phyloP scores from a whole-genome alignment of 2,113 vertebrate species.

The Sardina pilchardus region DNA sequence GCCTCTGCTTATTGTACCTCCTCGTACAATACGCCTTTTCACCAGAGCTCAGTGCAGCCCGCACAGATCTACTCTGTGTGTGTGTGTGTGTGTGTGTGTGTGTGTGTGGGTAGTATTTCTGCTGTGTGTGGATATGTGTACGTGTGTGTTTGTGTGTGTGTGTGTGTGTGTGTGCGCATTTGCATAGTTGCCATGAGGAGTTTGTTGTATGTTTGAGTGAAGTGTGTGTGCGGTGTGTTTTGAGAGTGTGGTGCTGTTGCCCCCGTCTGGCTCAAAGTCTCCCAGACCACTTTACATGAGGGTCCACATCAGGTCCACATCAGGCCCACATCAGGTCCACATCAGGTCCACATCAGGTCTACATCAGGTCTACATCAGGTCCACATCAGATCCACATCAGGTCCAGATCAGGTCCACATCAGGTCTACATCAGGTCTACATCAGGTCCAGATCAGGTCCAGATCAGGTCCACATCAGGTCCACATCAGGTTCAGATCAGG shows the following conservation, averaged over 20 bases:
- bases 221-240: neutral
- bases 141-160: neutral
- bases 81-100: neutral
- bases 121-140: conserved; percentile 48
- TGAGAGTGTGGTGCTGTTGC: neutral
- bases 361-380: no score
- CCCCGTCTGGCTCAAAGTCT: no score
- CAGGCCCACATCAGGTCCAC: no score
- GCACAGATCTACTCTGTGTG: conserved; percentile 37
- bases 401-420: no score
- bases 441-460: no score
- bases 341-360: no score
- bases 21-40: conserved; percentile 76
- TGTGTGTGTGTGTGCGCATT: neutral
- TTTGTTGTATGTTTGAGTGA: neutral
- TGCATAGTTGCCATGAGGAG: neutral
- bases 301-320: no score
- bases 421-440: no score
- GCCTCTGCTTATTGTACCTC: conserved; percentile 80
- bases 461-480: no score
- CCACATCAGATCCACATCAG: no score
- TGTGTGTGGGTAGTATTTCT: conserved; percentile 28
- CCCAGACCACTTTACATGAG: no score
- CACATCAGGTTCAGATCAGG: no score
- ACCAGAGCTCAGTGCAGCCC: conserved; percentile 43